Evolutionary conservation across 1,140 invertebrate genomes (phyloP), one percentile per base, ranked within the genome.

Genomic region (Coenobita brevimanus): DNA sequence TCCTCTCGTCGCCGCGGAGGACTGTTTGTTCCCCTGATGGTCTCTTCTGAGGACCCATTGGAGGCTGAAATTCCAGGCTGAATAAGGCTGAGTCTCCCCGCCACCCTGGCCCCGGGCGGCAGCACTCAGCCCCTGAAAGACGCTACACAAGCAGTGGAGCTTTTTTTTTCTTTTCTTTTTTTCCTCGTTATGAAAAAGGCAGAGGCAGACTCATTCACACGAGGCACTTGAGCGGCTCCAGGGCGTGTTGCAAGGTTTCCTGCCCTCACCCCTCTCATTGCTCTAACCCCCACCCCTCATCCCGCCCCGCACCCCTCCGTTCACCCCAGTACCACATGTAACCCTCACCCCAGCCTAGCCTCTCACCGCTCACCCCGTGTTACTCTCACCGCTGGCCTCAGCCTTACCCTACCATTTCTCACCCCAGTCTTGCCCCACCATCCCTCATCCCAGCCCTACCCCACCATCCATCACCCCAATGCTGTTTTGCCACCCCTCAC

Each of bases 1-100:
- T 75, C 82, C 82, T 60, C 69, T 75, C 69, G 54, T 54, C 50
- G 81, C 82, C 71, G 30, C 69, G n/a, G 50, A 75, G 69, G 46
- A 75, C 82, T 84, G 71, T 84, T 84, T 84, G 82, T 84, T 84
- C 69, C 71, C 69, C 24, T 57, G 69, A 84, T 84, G 82, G 82
- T 54, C 82, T 73, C 82, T 41, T 75, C 43, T 69, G 81, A 83
- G 81, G 46, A 54, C 60, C 62, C 62, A 71, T 46, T 50, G 62
- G 67, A 50, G 82, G 69, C 69, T 73, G 82, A 75, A 84, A 57
- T 73, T 60, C 54, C 67, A 36, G 82, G 82, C 82, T 75, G 82
- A 84, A 84, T 84, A 84, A 84, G 82, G 82, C 82, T 30, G 71
- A 84, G 71, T 21, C n/a, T 38, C 36, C 43, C 27, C 57, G 50